Base-by-base conservation (phyloP, 1,140 invertebrate species). In the Grapholita molesta region DNA sequence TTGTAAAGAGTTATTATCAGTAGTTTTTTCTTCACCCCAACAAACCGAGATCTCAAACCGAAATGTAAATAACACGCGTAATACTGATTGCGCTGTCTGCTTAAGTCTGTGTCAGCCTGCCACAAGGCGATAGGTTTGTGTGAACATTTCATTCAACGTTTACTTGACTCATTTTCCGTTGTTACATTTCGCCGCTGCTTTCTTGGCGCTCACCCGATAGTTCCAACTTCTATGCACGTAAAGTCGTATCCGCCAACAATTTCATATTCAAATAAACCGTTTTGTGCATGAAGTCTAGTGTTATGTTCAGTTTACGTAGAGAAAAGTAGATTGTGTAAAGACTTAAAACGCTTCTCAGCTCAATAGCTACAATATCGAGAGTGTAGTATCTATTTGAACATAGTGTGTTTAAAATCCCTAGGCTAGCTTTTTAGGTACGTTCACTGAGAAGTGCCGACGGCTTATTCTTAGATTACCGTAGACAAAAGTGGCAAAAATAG, bases 71-170 rank as follows among this genome's bases (percentile, higher is more conserved):
- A 15, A 48, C 4, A 61, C 25, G 4, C 21, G 2, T 25, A 28
- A 23, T 8, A 4, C 23, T 57, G 55, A 61, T 28, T 28, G 25
- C 30, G 9, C 55, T 61, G 25, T 32, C 5, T 15, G 11, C 24
- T 25, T 6, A 12, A 28, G 24, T 28, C 55, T 61, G 55, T 61
- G 25, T 12, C 3, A 25, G 55, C 55, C 55, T 61, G 55, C 55
- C 55, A 28, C 55, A 61, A 61, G 55, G 24, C 55, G 55, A 61
- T 61, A 61, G 55, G 55, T 61, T 61, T 61, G 55, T 61, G 55
- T 25, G 23, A 30, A 61, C 55, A 30, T 61, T 61, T 61, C 55
- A 61, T 61, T 61, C 55, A 28, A 15, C 55, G 55, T 28, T 61
- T 61, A 28, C 24, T 28, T 28, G 55, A 61, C 24, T 61, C 55